Base-by-base conservation (phyloP, 2,113 vertebrate species). In the Gavia stellata region DNA sequence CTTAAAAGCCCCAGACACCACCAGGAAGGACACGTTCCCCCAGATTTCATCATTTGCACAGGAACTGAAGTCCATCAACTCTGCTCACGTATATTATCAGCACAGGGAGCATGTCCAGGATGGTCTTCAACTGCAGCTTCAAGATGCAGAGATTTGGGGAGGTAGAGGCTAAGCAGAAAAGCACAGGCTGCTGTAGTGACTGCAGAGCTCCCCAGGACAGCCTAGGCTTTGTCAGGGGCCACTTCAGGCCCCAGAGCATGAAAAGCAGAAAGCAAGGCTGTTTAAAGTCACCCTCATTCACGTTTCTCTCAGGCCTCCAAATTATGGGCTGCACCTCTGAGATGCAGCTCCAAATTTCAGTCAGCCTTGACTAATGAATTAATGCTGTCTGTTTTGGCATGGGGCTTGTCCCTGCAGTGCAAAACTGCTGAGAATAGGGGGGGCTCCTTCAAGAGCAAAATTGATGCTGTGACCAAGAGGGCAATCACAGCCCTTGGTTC, bases 281-380 rank as follows among this genome's bases (percentile, higher is more conserved):
- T 55, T 34, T 50, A 12, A 59, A 79, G 65, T 72, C 53, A 38
- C 53, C 53, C 66, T 92, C 12, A 7, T 61, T 40, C 23, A 18
- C 1, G 0, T 61, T 80, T 90, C 70, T 12, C 23, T 80, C 38
- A 66, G 42, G 52, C 29, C 14, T 74, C 68, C 18, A 17, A 65
- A 79, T 71, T 45, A 84, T 0, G 0, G 40, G 28, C 71, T 70
- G 49, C 45, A 28, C 38, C 53, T 77, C 68, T 49, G 79, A 90
- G 33, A 45, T 31, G 44, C 0, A 0, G 44, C 58, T 86, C 78
- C 0, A 1, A 86, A 92, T 82, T 77, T 66, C 74, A 45, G 62
- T 86, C 88, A 92, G 33, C 65, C 74, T 80, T 80, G 74, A 66
- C 62, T 88, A 90, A 86, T 42, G 49, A 90, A 50, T 20, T 42